These are phyloP conservation scores for Orthosia gracilis DNA, from an alignment of 2,888 invertebrate genomes.

Conservation along the genomic window DNA sequence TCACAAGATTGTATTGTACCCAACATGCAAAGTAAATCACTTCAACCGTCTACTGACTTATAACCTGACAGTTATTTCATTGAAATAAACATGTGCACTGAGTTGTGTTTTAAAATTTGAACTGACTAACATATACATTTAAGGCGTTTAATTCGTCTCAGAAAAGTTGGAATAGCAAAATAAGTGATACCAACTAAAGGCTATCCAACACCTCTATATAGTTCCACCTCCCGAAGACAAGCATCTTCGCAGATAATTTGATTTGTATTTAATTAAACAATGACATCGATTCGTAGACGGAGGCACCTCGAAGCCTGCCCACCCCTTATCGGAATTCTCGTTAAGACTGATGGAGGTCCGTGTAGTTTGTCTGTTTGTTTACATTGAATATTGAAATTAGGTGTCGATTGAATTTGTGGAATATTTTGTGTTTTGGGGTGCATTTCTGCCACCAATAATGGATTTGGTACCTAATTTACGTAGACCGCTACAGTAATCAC, in stretches of 20 bases:
- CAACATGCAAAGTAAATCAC: too few species aligned
- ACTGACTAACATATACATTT: too few species aligned
- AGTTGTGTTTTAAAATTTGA: too few species aligned
- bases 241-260: slow-evolving; percentile 85
- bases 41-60: too few species aligned
- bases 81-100: too few species aligned
- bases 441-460: neutral
- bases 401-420: slow-evolving; percentile 37
- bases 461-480: neutral
- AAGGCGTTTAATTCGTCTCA: too few species aligned
- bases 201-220: slow-evolving; percentile 64
- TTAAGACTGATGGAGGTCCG: slow-evolving; percentile 72
- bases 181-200: neutral
- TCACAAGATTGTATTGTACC: too few species aligned
- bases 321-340: slow-evolving; percentile 72
- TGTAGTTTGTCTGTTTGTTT: slow-evolving; percentile 66
- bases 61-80: too few species aligned
- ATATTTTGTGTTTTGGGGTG: slow-evolving; percentile 12
- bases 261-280: slow-evolving; percentile 88
- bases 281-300: slow-evolving; percentile 82
- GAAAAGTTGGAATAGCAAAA: too few species aligned
- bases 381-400: slow-evolving; percentile 54
- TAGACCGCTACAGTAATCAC: too few species aligned
- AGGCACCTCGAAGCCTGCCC: slow-evolving; percentile 61
- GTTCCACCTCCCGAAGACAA: slow-evolving; percentile 70